phyloP scores from a whole-genome alignment of 2,113 vertebrate species.

The Maccullochella peelii region DNA sequence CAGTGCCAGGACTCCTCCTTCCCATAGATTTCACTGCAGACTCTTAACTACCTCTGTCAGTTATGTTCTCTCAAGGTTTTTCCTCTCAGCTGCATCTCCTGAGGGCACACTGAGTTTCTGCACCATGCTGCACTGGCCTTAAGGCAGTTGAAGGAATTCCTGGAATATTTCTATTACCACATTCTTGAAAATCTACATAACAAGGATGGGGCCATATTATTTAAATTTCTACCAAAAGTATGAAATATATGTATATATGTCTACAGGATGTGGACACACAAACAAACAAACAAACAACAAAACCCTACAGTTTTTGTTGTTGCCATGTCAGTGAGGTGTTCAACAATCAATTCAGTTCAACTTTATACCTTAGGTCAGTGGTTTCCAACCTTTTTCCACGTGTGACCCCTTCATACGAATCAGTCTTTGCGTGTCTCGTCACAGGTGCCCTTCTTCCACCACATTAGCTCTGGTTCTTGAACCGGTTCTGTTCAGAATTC shows the following conservation, averaged over 20 bases:
- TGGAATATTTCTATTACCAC: not conserved
- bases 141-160: not conserved
- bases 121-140: not conserved
- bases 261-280: not conserved
- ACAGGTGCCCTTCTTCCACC: no score
- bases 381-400: not conserved
- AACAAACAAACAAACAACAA: no score
- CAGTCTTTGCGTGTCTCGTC: no score
- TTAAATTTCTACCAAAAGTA: not conserved
- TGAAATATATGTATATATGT: not conserved
- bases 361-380: not conserved
- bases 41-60: not conserved
- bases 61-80: not conserved
- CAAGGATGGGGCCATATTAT: not conserved
- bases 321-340: not conserved
- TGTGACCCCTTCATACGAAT: no score
- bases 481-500: no score
- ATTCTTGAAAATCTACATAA: not conserved
- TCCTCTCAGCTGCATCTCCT: not conserved
- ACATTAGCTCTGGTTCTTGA: no score
- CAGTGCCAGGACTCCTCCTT: slow-evolving; percentile 14
- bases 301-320: not conserved
- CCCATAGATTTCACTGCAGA: not conserved
- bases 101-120: not conserved
- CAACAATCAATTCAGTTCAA: no score